Base-by-base conservation (phyloP, 2,797 vertebrate species). In the Pseudomugil tenellus region DNA sequence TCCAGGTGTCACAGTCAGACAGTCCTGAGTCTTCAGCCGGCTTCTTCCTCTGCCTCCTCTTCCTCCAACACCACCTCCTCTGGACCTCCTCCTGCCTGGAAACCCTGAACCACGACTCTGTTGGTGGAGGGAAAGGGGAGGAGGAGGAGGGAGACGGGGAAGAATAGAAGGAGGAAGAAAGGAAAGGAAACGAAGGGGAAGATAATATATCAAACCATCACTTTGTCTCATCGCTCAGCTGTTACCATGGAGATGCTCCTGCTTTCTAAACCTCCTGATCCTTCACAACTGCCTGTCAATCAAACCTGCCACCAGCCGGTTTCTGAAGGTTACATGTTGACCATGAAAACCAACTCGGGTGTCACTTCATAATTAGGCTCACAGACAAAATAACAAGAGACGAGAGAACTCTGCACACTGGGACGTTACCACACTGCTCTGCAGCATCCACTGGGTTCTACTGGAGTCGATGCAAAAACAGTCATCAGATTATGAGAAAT, bases 101-200 rank as follows among this genome's bases (percentile, higher is more conserved):
- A 98, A 99, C 51, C 96, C 96, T 0, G 97, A 96, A n/a, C 98
- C 97, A 10, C 97, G 97, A 69, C 97, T 96, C 98, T 99, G 67
- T 34, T 31, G 17, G 21, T 8, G 43, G n/a, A 37, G 32, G 14
- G 21, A 5, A 19, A 3, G 39, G 13, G 13, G 5, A 10, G 11
- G 19, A 4, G 39, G 6, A 39, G 19, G 52, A 11, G 25, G 10
- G 43, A 4, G 21, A 52, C 10, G 4, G 13, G 1, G 34, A 25
- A 1, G 0, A 34, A n/a, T 0, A n/a, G n/a, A 11, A 7, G 2
- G 9, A 58, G 39, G 29, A 21, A 17, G 19, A 53, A 19, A 29
- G 16, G 19, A 25, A 2, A 31, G 39, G 58, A 37, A 37, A 13
- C 12, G 35, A 34, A 4, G 37, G 14, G 5, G 14, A 17, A 11